Conservation (phyloP, 2,113 vertebrate species). For the Oncorhynchus keta region DNA sequence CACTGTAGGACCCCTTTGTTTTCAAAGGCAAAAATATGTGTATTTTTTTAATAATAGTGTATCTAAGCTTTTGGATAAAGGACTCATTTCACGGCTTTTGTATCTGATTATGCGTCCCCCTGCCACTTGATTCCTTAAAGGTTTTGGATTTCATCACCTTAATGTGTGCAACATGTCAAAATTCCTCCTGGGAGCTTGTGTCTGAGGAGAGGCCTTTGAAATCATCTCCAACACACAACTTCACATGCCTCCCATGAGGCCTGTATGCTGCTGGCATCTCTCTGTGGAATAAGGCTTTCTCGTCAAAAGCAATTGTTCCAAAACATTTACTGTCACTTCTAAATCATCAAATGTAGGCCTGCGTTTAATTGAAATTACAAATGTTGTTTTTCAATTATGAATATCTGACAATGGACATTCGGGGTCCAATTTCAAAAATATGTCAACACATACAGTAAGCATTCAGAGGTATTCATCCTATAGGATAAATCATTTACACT, state of each 20-base stretch:
- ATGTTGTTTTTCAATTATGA: background rate
- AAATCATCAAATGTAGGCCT: conserved; percentile 22
- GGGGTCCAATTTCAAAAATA: background rate
- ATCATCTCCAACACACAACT: conserved; percentile 38
- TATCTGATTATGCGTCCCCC: conserved; percentile 10
- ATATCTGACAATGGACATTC: conserved; percentile 10
- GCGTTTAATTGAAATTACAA: background rate
- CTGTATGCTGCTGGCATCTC: background rate
- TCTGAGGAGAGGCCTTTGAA: conserved; percentile 25
- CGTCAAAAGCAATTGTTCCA: background rate
- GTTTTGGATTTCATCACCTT: conserved; percentile 26
- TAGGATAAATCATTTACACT: conserved; percentile 40
- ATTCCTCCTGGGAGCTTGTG: background rate
- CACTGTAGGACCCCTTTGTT: background rate
- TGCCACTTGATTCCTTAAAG: conserved; percentile 24
- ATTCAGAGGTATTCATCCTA: conserved; percentile 4
- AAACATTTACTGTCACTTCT: background rate
- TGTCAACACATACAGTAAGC: background rate
- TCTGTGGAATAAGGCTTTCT: conserved; percentile 15
- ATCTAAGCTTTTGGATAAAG: background rate
- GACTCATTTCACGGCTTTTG: conserved; percentile 1
- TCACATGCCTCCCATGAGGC: background rate
- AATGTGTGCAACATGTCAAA: conserved; percentile 1
- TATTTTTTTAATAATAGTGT: background rate
- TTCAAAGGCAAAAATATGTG: background rate